Evolutionary conservation across 2,888 invertebrate species (phyloP).

Genomic region (Machimus rusticus): DNA sequence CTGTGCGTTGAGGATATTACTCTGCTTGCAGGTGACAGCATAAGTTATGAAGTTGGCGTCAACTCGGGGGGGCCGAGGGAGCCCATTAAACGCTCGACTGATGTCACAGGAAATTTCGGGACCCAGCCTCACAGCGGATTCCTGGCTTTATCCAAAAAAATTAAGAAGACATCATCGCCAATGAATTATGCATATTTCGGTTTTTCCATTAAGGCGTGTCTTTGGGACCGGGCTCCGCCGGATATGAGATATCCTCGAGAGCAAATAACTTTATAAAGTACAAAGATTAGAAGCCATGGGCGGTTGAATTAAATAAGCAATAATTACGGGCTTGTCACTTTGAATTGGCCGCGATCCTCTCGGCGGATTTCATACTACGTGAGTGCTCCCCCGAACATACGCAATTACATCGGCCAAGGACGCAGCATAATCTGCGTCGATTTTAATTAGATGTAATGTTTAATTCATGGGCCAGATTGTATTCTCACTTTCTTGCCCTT

Average conservation of each 20-base stretch:
- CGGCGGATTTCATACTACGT: not conserved
- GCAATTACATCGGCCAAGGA: not conserved
- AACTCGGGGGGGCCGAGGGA: not conserved
- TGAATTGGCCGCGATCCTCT: not conserved
- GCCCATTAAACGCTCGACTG: not conserved
- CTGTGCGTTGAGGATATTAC: slow-evolving; percentile 22
- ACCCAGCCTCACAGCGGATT: not conserved
- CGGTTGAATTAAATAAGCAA: not conserved
- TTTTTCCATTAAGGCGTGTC: not conserved
- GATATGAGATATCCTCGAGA: not conserved
- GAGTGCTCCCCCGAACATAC: not conserved
- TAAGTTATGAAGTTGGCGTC: slow-evolving; percentile 24
- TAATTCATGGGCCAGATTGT: not conserved
- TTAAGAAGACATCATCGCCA: not conserved
- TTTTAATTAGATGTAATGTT: not conserved
- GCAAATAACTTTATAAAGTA: not conserved
- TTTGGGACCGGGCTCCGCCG: not conserved
- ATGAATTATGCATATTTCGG: not conserved
- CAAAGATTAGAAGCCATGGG: not conserved
- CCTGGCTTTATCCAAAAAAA: not conserved
- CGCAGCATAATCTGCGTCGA: not conserved
- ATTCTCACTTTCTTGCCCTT: not conserved
- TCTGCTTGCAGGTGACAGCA: slow-evolving; percentile 29
- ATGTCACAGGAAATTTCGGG: not conserved
- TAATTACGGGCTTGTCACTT: not conserved